Base-by-base conservation (phyloP, 2,113 vertebrate genomes). In the Vulpes lagopus region DNA sequence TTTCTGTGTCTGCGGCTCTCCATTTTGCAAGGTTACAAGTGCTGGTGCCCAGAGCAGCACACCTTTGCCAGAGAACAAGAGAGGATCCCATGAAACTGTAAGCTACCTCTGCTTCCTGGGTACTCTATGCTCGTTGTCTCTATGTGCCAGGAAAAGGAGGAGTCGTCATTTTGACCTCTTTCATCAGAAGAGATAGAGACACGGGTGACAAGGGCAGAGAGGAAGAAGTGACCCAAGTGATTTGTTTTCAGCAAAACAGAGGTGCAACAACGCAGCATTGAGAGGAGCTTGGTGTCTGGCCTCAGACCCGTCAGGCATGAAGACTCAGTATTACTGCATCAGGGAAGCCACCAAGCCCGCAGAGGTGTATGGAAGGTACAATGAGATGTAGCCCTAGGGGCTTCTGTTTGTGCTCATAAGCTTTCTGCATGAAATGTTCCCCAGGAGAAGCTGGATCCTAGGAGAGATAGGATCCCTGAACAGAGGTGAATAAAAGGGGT, bases 11-110 rank as follows among this genome's bases (percentile, higher is more conserved):
- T 30, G 59, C 4, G 23, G 1, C 19, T 38, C 73, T 38, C 32
- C 0, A 23, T 22, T 30, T n/a, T 12, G 65, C 53, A 11, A 4
- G 53, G 15, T 11, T 10, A 15, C 8, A 25, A 51, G 17, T 8
- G 15, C n/a, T 3, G 16, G 19, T 87, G 16, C 25, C 32, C 53
- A 3, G 5, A 10, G 32, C 60, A 22, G 27, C 9, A 0, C 64
- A 5, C 4, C 3, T 55, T 11, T 19, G 49, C 65, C 82, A 9
- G 51, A 51, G 19, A 0, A 38, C 20, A 2, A 16, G 59, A 32
- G 20, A 12, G 88, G 51, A 73, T 7, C 57, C 11, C 4, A 0
- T 8, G 27, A 3, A 10, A 11, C 22, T 3, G 0, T 0, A 4
- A n/a, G 25, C 25, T 15, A 2, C 22, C 16, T 22, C 27, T 8